Base-by-base conservation (phyloP, 1,140 invertebrate genomes). In the Orchesella cincta region DNA sequence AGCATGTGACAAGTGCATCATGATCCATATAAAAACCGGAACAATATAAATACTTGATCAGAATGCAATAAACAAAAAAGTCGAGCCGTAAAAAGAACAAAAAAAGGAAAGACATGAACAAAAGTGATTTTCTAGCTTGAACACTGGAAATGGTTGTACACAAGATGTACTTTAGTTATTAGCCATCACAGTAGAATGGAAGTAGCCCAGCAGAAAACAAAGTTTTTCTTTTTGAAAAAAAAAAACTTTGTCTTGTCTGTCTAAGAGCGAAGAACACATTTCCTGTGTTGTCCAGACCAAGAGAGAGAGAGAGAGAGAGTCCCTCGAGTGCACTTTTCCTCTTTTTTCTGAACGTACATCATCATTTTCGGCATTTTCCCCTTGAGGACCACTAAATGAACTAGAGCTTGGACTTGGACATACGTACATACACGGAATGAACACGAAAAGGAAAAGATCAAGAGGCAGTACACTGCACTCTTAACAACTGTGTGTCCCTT, bases 51-150 rank as follows among this genome's bases (percentile, higher is more conserved):
- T 67, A 67, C 26, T 67, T 67, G 62, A 67, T 67, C 62, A 67
- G 62, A 67, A 67, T 33, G 62, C 62, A 67, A 33, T 67, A 67
- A 67, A 67, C 62, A 67, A 67, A 67, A 67, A 67, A 33, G 62
- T 67, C 31, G 26, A 18, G 52, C 23, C 8, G 23, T 57, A 26
- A 57, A 3, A n/a, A 26, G 12, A 57, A 26, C 52, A 26, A 57
- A 18, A 14, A 57, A 3, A 26, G 23, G 39, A 57, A 57, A 57
- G 23, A 57, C 52, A 18, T 46, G 18, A 18, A 8, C 5, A 57
- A 57, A 57, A 57, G 14, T 46, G 39, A 46, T 46, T 46, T 8
- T 20, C 8, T 46, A 12, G 39, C 39, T 46, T 46, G 20, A 46
- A 46, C 8, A 46, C 8, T 46, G 20, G 39, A 46, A 46, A 46